phyloP scores from a whole-genome alignment of 2,113 vertebrate species.

The Ceyx melanurus region DNA sequence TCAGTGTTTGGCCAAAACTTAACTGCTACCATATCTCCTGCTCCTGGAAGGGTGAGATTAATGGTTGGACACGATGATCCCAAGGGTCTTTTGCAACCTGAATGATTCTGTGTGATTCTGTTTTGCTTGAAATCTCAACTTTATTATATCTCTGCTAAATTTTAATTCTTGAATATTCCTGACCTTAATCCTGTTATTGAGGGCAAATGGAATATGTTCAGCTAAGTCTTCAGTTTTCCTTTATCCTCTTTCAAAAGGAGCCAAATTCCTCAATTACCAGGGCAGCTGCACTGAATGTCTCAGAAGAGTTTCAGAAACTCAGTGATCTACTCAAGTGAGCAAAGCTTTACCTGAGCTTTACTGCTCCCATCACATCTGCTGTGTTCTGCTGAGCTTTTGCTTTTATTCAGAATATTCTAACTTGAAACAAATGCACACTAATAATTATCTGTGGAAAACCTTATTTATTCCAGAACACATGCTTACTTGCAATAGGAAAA shows the following conservation, averaged over 20 bases:
- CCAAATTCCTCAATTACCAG: slow-evolving; percentile 5
- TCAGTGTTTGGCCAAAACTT: not conserved
- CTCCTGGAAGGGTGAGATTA: not conserved
- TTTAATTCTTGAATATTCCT: not conserved
- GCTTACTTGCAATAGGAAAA: not conserved
- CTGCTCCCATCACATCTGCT: not conserved
- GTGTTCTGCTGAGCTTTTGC: not conserved
- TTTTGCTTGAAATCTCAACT: not conserved
- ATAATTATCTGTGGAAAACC: not conserved
- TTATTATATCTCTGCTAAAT: not conserved
- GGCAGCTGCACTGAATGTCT: not conserved
- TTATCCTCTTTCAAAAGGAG: not conserved
- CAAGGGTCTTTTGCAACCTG: too few species aligned
- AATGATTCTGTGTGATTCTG: too few species aligned
- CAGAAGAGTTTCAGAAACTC: slow-evolving; percentile 32
- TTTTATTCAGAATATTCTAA: slow-evolving; percentile 39
- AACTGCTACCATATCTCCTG: not conserved
- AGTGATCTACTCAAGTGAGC: slow-evolving; percentile 37
- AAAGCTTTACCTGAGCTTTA: slow-evolving; percentile 27
- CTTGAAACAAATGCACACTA: slow-evolving; percentile 7
- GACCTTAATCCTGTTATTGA: not conserved
- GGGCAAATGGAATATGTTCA: not conserved
- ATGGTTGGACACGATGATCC: too few species aligned
- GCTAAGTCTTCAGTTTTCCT: not conserved
- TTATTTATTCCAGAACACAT: not conserved